Base-by-base conservation (phyloP, 2,113 vertebrate species). In the Pardalotus punctatus region DNA sequence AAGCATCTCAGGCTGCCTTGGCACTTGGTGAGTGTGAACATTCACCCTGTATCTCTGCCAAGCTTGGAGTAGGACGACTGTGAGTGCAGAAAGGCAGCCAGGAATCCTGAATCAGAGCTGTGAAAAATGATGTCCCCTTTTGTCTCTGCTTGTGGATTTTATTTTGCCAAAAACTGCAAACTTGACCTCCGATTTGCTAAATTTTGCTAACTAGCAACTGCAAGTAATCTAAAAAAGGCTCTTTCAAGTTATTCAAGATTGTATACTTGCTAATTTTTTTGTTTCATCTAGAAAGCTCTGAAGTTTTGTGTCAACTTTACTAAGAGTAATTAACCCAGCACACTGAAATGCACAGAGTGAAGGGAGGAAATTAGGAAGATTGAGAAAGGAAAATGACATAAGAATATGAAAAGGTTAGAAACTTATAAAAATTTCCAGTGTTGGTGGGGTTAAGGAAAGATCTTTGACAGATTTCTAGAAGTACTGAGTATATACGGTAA, bases 11-110 rank as follows among this genome's bases (percentile, higher is more conserved):
- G 56, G 31, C 56, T 94, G 82, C 62, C 70, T 95, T 91, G 83
- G 89, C 84, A 72, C 61, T 78, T 74, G 61, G 36, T 25, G 73
- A 56, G 84, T 72, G 81, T 91, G 89, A 96, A 84, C 66, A 48
- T 81, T 79, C 81, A 81, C 73, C 33, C 65, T 84, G 25, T 33
- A 3, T 72, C 91, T 47, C 57, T 95, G 91, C 77, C 91, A 90
- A 60, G 25, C 5, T 6, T 40, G 60, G 64, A 89, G 73, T 9
- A 81, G 45, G 81, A 83, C 72, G 87, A 77, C 83, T 86, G 56
- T 48, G 91, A 81, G 53, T 28, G 20, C 65, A 87, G 83, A 84
- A 81, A 79, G 78, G 36, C 50, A 82, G 89, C 73, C 65, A 94
- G 81, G 70, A 81, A 77, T 45, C 73, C 89, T 69, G 65, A 67